Evolutionary conservation across 2,888 invertebrate genomes (phyloP).

Genomic region (Nezara viridula): DNA sequence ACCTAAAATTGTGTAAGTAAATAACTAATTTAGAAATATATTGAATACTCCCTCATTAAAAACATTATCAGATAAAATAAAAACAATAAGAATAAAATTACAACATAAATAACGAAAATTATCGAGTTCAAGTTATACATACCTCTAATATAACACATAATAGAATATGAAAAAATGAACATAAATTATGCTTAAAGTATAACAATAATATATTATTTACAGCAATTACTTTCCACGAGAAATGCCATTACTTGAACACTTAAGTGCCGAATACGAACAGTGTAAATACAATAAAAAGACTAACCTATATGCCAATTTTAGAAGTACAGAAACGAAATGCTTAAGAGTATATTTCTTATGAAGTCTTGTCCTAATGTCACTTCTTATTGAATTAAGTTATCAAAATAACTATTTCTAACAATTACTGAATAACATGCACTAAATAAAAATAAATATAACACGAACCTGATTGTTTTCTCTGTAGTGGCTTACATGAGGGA

Average conservation of each 20-base stretch:
- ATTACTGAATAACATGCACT: slow-evolving; percentile 18
- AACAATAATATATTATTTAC: background rate
- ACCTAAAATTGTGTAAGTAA: background rate
- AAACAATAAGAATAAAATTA: background rate
- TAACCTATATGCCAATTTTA: slow-evolving; percentile 61
- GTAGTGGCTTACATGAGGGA: slow-evolving; percentile 59
- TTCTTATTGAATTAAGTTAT: background rate
- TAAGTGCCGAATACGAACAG: slow-evolving; percentile 47
- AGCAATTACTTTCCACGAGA: background rate
- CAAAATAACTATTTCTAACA: slow-evolving; percentile 23
- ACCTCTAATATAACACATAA: background rate
- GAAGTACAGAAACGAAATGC: slow-evolving; percentile 53
- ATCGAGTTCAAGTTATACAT: background rate
- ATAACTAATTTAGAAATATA: background rate
- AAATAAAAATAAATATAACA: slow-evolving; percentile 50
- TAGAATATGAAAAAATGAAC: background rate
- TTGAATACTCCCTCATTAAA: background rate
- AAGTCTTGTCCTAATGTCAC: background rate
- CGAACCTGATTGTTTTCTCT: slow-evolving; percentile 57
- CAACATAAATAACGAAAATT: background rate
- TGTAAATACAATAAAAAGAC: slow-evolving; percentile 59
- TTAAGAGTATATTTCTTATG: background rate
- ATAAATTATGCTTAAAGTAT: background rate
- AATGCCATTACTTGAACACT: slow-evolving; percentile 6
- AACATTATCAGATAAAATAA: background rate